A percentile compares a stretch with the other conserved stretches of the same genome.
Conservation (phyloP, 2,797 vertebrate species). For the Smutsia temminckii region DNA sequence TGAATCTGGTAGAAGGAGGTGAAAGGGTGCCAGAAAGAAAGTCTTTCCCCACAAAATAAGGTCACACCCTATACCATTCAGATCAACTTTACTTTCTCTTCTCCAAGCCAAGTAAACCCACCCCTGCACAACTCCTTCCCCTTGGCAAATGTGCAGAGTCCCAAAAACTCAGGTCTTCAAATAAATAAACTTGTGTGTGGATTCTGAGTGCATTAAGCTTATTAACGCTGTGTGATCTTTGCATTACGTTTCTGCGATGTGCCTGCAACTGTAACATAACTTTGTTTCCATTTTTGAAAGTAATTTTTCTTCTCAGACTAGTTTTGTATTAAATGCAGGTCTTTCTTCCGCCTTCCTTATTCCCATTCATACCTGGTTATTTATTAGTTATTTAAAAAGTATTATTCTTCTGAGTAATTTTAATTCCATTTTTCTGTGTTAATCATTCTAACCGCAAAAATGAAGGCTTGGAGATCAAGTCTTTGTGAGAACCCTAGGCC, state of each 20-base stretch:
- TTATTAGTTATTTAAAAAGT: conserved; percentile 43
- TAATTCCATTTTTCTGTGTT: background rate
- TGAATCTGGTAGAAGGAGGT: background rate
- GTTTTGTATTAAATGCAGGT: background rate
- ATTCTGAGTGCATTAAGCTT: background rate
- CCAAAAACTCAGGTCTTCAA: background rate
- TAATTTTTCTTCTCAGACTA: background rate
- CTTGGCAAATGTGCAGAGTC: background rate
- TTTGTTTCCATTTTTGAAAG: conserved; percentile 24
- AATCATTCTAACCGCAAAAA: conserved; percentile 1
- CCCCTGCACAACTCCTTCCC: background rate
- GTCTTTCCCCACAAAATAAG: background rate
- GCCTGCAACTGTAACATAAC: background rate
- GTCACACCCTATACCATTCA: background rate
- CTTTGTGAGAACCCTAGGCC: background rate
- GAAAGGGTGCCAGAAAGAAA: conserved; percentile 2
- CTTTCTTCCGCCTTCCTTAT: background rate
- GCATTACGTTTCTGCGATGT: background rate
- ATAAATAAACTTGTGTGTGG: background rate
- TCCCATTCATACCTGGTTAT: background rate
- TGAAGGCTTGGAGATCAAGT: background rate
- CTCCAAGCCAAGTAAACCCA: background rate
- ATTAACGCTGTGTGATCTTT: background rate
- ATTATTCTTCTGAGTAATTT: background rate
- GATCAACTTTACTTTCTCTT: background rate